Conservation (phyloP, 1,140 invertebrate genomes). For the Vanessa atalanta region DNA sequence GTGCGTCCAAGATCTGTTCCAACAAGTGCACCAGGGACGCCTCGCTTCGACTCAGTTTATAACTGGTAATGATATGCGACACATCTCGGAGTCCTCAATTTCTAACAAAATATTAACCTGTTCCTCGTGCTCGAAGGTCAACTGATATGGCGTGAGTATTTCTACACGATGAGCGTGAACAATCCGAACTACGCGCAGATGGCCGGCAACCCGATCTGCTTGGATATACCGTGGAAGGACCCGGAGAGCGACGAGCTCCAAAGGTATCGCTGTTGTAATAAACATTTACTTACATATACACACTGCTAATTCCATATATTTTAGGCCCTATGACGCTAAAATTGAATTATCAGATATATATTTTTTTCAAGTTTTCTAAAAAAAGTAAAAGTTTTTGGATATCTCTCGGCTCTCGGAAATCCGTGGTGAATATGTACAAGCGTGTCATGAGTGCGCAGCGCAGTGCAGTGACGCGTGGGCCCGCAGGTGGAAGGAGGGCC, state of each 20-base stretch:
- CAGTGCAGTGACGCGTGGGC: too few relatives aligned
- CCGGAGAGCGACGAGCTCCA: constrained; percentile 78
- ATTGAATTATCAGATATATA: not conserved
- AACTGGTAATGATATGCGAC: constrained; percentile 52
- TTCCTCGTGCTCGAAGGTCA: constrained; percentile 79
- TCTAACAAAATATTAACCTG: too few relatives aligned
- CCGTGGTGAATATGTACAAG: too few relatives aligned
- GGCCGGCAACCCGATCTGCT: constrained; percentile 87
- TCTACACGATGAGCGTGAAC: constrained; percentile 88
- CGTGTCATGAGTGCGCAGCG: too few relatives aligned
- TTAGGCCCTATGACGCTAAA: not conserved
- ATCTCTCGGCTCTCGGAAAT: too few relatives aligned
- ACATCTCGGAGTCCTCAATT: not conserved
- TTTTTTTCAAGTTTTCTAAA: too few relatives aligned
- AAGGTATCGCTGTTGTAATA: constrained; percentile 46
- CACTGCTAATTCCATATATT: too few relatives aligned
- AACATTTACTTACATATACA: too few relatives aligned
- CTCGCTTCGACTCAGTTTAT: constrained; percentile 70
- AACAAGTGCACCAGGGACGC: constrained; percentile 77
- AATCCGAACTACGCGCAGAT: constrained; percentile 86
- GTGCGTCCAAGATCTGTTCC: constrained; percentile 83
- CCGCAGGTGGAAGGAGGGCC: constrained; percentile 84
- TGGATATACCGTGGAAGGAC: constrained; percentile 87
- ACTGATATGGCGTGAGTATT: constrained; percentile 90
- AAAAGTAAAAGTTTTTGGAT: too few relatives aligned